Base-by-base conservation (phyloP, 2,888 invertebrate species). In the Cetonia aurata region DNA sequence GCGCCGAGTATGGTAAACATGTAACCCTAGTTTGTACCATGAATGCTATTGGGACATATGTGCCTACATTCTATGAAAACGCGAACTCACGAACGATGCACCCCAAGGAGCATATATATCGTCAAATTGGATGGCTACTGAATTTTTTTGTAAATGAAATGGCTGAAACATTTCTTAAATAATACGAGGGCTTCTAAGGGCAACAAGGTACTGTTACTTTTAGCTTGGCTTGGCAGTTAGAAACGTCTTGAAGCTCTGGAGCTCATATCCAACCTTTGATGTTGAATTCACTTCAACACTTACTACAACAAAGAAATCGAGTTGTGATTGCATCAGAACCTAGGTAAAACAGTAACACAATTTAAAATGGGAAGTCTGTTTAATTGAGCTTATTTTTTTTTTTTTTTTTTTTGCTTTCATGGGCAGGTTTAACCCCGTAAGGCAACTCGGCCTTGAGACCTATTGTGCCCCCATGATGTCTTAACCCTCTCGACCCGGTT, bases 1-100 rank as follows among this genome's bases (percentile, higher is more conserved):
- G 81, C 52, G 82, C 80, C 46, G 82, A 84, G 77, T 75, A 79
- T 59, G 80, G 82, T 25, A 72, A 74, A 10, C 68, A 81, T 15
- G 78, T 82, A 15, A 83, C 83, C 31, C 75, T 80, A 12, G 33
- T 78, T 37, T 75, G 77, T 69, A 79, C 78, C 42, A 78, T 80
- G 48, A 78, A 75, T 72, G 80, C 81, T 1, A 69, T 48, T 71
- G 81, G 80, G 42, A 77, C 75, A 70, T 73, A 71, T 37, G 53
- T 82, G 53, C 81, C 82, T 59, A n/a, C 41, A 37, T 37, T 37
- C 52, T 52, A 9, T 52, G 8, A 52, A 52, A 52, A 17, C 19
- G 8, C 25, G 52, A 52, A 52, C 52, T 52, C 52, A 52, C 19
- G 52, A 25, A 52, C 52, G 25, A 13, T 46, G 46, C 46, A n/a